Conservation (phyloP, 2,113 vertebrate genomes). For the Chloroceryle aenea region DNA sequence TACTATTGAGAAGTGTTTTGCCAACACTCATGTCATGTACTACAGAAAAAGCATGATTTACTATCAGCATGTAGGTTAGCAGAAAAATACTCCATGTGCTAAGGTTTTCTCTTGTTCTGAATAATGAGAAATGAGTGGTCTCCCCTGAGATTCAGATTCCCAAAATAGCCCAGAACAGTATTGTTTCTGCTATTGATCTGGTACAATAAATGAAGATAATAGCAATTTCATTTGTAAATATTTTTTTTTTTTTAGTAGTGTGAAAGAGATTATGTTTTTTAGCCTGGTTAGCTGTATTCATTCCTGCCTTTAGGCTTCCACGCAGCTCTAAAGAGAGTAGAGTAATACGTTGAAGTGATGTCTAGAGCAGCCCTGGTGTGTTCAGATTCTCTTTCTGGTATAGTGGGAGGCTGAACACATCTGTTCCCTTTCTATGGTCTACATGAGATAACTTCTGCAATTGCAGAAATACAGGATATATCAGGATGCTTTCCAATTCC, state of each 20-base stretch:
- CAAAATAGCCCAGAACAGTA: fast-evolving
- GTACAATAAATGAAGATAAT: neutral
- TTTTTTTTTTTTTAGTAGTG: neutral
- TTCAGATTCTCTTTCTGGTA: neutral
- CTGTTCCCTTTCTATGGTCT: fast-evolving
- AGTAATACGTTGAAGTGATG: neutral
- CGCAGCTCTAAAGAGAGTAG: neutral
- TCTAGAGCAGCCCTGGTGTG: neutral
- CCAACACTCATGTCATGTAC: neutral
- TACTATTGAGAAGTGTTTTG: neutral
- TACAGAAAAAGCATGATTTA: neutral
- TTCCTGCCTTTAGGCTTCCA: neutral
- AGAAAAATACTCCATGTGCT: neutral
- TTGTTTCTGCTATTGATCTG: neutral
- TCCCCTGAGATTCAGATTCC: neutral
- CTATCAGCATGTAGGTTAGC: neutral
- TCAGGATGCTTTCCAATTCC: neutral
- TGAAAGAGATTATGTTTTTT: neutral
- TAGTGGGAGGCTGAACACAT: neutral
- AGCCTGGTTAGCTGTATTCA: neutral
- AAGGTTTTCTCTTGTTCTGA: neutral
- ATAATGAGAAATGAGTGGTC: neutral
- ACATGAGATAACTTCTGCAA: neutral
- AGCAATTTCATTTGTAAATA: neutral
- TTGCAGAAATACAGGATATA: neutral